Percentiles rank a stretch among this genome's conserved stretches.
Conservation (phyloP, 2,113 vertebrate species). For the Aphyosemion australe region DNA sequence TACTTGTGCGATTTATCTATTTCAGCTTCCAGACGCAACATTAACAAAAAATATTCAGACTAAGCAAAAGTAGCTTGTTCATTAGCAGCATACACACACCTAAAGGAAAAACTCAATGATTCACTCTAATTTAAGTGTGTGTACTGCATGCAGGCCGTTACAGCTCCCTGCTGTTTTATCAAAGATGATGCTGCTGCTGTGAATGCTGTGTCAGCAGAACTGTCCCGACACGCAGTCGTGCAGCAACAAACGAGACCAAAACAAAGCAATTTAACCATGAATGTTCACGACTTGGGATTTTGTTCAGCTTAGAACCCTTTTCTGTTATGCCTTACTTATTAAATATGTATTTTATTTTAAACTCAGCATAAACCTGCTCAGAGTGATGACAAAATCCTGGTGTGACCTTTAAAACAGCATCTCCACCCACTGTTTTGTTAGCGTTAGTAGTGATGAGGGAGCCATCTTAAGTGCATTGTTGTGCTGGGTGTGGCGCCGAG, state of each 20-base stretch:
- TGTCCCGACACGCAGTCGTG: conserved; percentile 23
- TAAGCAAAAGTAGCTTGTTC: conserved; percentile 40
- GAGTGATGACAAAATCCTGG: conserved; percentile 46
- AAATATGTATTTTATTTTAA: conserved; percentile 16
- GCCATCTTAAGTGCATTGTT: conserved; percentile 71
- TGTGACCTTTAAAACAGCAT: conserved; percentile 43
- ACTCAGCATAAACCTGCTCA: conserved; percentile 25
- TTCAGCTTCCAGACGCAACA: conserved; percentile 29
- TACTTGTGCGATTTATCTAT: conserved; percentile 66
- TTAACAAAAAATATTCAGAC: conserved; percentile 38
- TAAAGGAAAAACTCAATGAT: conserved; percentile 44
- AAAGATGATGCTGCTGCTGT: conserved; percentile 44
- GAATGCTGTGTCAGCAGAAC: conserved; percentile 50
- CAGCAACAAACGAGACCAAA: conserved; percentile 44
- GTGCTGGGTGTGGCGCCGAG: conserved; percentile 61
- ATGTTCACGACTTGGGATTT: conserved; percentile 17
- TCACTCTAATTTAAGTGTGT: conserved; percentile 35
- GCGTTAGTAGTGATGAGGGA: conserved; percentile 68
- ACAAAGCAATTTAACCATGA: conserved; percentile 6
- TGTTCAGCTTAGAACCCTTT: conserved; percentile 29
- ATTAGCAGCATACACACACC: conserved; percentile 49
- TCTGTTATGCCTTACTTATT: neutral
- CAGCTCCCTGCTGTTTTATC: conserved; percentile 48
- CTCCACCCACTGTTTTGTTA: conserved; percentile 60
- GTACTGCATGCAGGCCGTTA: conserved; percentile 18